These are phyloP conservation scores for Halocynthia aurantium DNA, from an alignment of 23 tunicate species.

Conservation along the genomic window DNA sequence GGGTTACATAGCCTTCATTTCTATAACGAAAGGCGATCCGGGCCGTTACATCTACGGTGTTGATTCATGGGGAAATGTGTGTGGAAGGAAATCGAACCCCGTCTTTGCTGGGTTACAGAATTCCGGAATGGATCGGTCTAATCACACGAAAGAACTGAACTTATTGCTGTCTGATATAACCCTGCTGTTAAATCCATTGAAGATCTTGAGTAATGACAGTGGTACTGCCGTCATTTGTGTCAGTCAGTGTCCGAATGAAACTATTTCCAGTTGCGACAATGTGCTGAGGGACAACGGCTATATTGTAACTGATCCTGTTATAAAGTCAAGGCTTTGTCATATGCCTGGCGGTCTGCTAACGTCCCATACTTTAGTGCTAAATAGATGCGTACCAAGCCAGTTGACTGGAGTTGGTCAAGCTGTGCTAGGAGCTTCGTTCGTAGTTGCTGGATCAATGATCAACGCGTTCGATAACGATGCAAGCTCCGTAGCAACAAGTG, in stretches of 20 bases:
- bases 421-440: slow-evolving; percentile 11
- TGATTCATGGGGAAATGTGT: slow-evolving; percentile 91
- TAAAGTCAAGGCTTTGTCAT: slow-evolving; percentile 41
- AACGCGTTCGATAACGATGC: neutral
- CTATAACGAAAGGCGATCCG: slow-evolving; percentile 43
- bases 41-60: slow-evolving; percentile 51
- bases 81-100: slow-evolving; percentile 49
- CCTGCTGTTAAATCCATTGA: slow-evolving; percentile 8
- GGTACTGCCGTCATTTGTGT: slow-evolving; percentile 58
- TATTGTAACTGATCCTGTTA: slow-evolving; percentile 3
- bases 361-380: slow-evolving; percentile 40
- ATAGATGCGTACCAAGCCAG: slow-evolving; percentile 65
- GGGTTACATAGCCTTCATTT: slow-evolving; percentile 37
- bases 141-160: slow-evolving; percentile 30
- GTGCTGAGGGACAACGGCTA: slow-evolving; percentile 54
- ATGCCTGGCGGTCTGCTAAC: slow-evolving; percentile 42
- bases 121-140: slow-evolving; percentile 61
- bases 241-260: slow-evolving; percentile 48
- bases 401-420: slow-evolving; percentile 31
- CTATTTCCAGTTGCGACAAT: slow-evolving; percentile 35
- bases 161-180: slow-evolving; percentile 43
- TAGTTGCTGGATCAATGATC: slow-evolving; percentile 1
- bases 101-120: slow-evolving; percentile 7
- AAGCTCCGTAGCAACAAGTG: neutral
- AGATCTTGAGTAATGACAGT: neutral